phyloP scores from a whole-genome alignment of 1,140 invertebrate genomes.

The Calliphora vicina region DNA sequence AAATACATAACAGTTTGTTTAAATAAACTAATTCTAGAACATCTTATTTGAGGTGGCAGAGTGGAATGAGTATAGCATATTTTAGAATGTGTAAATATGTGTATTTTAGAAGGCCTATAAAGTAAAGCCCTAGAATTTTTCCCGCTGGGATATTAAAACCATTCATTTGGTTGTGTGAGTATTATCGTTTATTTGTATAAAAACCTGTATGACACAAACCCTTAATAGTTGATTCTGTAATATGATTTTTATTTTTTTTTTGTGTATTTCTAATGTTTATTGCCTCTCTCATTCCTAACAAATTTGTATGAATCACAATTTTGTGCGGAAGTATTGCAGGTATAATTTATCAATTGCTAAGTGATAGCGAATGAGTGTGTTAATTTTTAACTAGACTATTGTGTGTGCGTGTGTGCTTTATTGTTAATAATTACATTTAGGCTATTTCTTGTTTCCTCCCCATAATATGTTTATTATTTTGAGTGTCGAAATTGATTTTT shows the following conservation, averaged over 20 bases:
- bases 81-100: no score
- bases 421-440: background rate
- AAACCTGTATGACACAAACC: background rate
- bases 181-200: background rate
- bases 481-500: background rate
- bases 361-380: background rate
- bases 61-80: no score
- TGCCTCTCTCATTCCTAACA: background rate
- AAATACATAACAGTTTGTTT: no score
- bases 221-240: background rate
- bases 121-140: no score
- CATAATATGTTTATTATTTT: background rate
- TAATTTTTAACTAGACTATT: background rate
- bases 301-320: background rate
- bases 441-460: background rate
- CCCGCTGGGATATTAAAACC: no score
- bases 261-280: no score
- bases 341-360: slow-evolving; percentile 11
- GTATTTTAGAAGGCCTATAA: no score
- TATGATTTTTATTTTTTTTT: background rate
- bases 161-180: background rate
- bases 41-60: no score
- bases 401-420: background rate
- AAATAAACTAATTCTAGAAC: no score
- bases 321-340: background rate